Percentiles rank a stretch among this genome's conserved stretches.
These are phyloP conservation scores for Labeo catla DNA, from an alignment of 2,113 vertebrate genomes.

Conservation along the genomic window DNA sequence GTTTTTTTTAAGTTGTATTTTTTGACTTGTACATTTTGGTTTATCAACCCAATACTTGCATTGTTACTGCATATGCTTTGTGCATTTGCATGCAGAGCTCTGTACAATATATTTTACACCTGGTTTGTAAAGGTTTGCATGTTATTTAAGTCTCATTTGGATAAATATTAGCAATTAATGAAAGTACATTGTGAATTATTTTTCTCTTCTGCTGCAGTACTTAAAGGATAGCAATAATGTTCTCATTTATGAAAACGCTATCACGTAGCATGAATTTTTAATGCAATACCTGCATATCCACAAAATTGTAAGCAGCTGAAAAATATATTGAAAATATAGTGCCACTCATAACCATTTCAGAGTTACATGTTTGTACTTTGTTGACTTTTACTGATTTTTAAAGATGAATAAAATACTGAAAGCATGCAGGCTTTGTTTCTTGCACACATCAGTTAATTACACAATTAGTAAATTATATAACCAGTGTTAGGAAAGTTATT, in stretches of 20 bases:
- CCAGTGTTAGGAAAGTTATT: too few relatives aligned
- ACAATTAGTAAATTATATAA: neutral
- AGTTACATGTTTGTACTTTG: conserved; percentile 43
- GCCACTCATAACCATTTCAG: conserved; percentile 43
- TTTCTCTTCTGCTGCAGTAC: conserved; percentile 48
- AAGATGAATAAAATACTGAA: conserved; percentile 71
- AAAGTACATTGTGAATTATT: conserved; percentile 49
- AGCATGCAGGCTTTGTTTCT: neutral
- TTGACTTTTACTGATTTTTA: conserved; percentile 54
- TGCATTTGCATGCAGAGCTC: conserved; percentile 65
- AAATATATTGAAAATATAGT: conserved; percentile 1
- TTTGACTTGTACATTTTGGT: neutral
- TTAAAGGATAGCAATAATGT: conserved; percentile 49
- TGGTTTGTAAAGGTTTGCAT: conserved; percentile 60
- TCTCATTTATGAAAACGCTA: conserved; percentile 21
- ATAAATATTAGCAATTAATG: conserved; percentile 42
- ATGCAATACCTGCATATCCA: conserved; percentile 20
- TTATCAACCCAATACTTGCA: neutral
- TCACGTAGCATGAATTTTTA: neutral
- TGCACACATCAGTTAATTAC: neutral
- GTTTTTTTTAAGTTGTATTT: neutral
- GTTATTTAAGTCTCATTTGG: conserved; percentile 61
- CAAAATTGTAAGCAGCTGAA: conserved; percentile 13
- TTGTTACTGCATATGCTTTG: conserved; percentile 14
- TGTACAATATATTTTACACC: conserved; percentile 51